Evolutionary conservation across 2,113 vertebrate species (phyloP).

Genomic region (Halcyon malimbica): DNA sequence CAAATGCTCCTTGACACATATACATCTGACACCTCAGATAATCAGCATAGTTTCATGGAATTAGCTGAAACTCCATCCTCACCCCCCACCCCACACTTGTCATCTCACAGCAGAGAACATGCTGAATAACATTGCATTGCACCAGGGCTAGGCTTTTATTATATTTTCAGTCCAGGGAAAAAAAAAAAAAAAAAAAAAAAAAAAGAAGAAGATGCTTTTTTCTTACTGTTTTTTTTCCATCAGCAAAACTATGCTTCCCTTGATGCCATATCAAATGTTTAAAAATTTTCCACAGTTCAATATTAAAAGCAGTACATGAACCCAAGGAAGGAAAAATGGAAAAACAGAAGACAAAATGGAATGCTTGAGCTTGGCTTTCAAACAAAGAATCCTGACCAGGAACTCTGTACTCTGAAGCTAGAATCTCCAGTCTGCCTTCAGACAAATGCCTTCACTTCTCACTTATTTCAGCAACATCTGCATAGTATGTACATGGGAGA

Average conservation of each 20-base stretch:
- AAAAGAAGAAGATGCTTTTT: not conserved
- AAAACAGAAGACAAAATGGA: not conserved
- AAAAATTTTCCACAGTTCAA: not conserved
- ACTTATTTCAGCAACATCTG: not conserved
- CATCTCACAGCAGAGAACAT: slow-evolving; percentile 37
- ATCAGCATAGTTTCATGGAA: slow-evolving; percentile 57
- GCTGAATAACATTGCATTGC: not conserved
- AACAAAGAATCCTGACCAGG: not conserved
- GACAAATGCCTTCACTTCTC: not conserved
- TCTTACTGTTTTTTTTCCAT: not conserved
- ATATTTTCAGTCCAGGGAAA: not conserved
- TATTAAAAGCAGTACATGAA: not conserved
- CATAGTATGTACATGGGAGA: not conserved
- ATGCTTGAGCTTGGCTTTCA: not conserved
- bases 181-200: not conserved
- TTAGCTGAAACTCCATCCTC: slow-evolving; percentile 63
- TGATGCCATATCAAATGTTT: slow-evolving; percentile 42
- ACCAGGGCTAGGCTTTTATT: not conserved
- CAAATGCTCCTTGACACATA: slow-evolving; percentile 52
- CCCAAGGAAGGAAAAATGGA: not conserved
- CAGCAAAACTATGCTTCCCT: slow-evolving; percentile 26
- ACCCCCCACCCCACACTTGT: not conserved
- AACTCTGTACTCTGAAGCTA: not conserved
- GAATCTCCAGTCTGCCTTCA: not conserved
- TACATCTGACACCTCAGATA: slow-evolving; percentile 61